Evolutionary conservation across 1,140 invertebrate species (phyloP), one percentile per base, ranked within the genome.

Genomic region (Thaumatotibia leucotreta): DNA sequence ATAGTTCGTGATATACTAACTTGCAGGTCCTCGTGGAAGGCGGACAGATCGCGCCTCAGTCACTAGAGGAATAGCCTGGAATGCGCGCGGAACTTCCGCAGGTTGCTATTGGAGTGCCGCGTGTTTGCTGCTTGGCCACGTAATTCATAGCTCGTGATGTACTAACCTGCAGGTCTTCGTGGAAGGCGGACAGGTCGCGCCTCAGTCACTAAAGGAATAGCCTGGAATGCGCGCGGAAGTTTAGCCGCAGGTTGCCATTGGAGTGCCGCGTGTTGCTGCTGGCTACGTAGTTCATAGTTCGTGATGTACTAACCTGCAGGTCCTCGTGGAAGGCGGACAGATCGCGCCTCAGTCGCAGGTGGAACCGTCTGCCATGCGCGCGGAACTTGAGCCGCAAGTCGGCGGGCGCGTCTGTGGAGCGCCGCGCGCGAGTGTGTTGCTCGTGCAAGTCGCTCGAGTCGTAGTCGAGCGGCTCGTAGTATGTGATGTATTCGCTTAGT

Each of bases 81-180:
- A n/a, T n/a, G n/a, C n/a, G n/a, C n/a, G n/a, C n/a, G n/a, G n/a
- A n/a, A n/a, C n/a, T n/a, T n/a, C n/a, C n/a, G n/a, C n/a, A n/a
- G n/a, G n/a, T n/a, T n/a, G n/a, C n/a, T n/a, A n/a, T n/a, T n/a
- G n/a, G n/a, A n/a, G n/a, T n/a, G n/a, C n/a, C n/a, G n/a, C n/a
- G n/a, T n/a, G n/a, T n/a, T n/a, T n/a, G n/a, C n/a, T n/a, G n/a
- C n/a, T 93, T n/a, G n/a, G n/a, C n/a, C n/a, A n/a, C n/a, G n/a
- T n/a, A n/a, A 93, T 86, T 99, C 98, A 92, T 97, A 99, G 91
- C 98, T 95, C 63, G 94, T 93, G 80, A 99, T 97, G 91, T 98
- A 99, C 91, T 98, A n/a, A n/a, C n/a, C n/a, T n/a, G n/a, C n/a
- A n/a, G n/a, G n/a, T n/a, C n/a, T n/a, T n/a, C n/a, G n/a, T n/a